Percentiles rank a stretch among this genome's conserved stretches.
phyloP scores from a whole-genome alignment of 2,113 vertebrate genomes.

The Pao palembangensis region DNA sequence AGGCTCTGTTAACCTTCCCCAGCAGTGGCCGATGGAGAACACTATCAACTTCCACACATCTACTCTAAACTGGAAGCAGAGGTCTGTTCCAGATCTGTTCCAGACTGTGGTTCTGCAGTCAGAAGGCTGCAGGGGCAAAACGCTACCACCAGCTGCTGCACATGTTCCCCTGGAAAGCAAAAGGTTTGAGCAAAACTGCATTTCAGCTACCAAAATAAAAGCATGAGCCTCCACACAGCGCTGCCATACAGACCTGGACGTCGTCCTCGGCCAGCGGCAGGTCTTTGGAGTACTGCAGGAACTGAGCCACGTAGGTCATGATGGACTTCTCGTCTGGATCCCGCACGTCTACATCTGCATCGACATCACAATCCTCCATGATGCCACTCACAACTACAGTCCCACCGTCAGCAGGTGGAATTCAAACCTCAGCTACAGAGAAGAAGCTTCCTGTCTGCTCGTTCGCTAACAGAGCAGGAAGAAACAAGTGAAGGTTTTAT shows the following conservation, averaged over 20 bases:
- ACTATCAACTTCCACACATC: too few relatives aligned
- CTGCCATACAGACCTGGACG: conserved; percentile 71
- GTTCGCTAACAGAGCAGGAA: conserved; percentile 8
- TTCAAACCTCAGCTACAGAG: conserved; percentile 11
- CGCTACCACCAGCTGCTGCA: too few relatives aligned
- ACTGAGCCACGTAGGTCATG: conserved; percentile 96
- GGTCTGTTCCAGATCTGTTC: too few relatives aligned
- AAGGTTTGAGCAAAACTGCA: too few relatives aligned
- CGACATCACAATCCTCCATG: conserved; percentile 50
- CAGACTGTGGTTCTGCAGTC: too few relatives aligned
- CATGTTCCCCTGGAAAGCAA: too few relatives aligned
- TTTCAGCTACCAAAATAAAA: too few relatives aligned
- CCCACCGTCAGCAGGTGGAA: conserved; percentile 2
- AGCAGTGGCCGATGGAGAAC: too few relatives aligned
- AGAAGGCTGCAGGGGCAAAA: too few relatives aligned
- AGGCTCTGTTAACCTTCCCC: too few relatives aligned
- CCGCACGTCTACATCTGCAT: conserved; percentile 86
- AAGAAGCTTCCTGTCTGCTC: not conserved
- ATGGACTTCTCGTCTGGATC: conserved; percentile 96
- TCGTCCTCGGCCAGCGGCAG: conserved; percentile 61
- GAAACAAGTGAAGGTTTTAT: conserved; percentile 42
- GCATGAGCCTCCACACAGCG: not conserved
- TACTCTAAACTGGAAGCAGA: too few relatives aligned
- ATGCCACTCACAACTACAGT: conserved; percentile 8
- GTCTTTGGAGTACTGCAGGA: conserved; percentile 89